Conservation (phyloP, 2,888 invertebrate species). For the Himalopsyche tibetana region DNA sequence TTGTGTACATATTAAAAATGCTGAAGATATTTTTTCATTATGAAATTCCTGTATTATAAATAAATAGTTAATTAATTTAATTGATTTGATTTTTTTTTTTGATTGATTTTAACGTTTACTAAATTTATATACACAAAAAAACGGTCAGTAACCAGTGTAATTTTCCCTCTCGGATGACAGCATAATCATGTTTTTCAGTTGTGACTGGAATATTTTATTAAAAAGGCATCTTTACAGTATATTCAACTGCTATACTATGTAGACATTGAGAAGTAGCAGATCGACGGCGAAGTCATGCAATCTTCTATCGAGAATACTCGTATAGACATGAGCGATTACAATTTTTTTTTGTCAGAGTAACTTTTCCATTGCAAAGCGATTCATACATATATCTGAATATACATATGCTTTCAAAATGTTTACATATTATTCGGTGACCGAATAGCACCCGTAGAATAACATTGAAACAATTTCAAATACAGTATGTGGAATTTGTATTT, state of each 20-base stretch:
- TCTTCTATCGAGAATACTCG: no score
- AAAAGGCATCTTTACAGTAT: neutral
- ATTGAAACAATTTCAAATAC: no score
- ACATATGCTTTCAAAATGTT: no score
- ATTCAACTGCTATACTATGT: neutral
- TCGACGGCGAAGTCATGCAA: no score
- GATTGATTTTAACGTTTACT: neutral
- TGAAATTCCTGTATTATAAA: conserved; percentile 9
- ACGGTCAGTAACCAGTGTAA: neutral
- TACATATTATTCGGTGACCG: no score
- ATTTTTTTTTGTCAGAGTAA: no score
- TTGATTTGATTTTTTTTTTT: neutral
- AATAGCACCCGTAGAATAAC: no score
- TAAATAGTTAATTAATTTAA: conserved; percentile 14
- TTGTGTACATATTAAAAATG: neutral
- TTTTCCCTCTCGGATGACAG: neutral
- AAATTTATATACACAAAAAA: neutral
- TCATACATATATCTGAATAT: no score
- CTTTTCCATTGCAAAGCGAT: no score
- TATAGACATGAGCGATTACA: no score
- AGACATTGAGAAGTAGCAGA: neutral
- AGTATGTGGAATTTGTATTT: no score
- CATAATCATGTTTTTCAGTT: neutral
- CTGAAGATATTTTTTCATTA: conserved; percentile 35
- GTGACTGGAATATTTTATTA: neutral